Base-by-base conservation (phyloP, 2,113 vertebrate genomes). In the Gobiocypris rarus region DNA sequence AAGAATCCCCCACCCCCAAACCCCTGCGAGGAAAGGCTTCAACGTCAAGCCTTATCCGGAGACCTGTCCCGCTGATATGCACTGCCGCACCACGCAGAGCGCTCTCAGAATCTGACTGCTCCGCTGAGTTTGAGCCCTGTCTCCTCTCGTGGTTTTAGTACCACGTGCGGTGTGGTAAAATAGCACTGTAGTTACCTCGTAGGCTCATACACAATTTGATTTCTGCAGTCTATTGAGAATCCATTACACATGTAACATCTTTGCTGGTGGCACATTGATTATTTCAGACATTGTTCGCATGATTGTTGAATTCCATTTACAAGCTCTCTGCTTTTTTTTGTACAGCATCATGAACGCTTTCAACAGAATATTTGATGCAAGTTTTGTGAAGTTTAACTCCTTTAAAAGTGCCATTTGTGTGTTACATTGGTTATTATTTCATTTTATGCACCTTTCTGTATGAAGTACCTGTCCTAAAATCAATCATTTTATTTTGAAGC, bases 31-130 rank as follows among this genome's bases (percentile, higher is more conserved):
- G 52, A 56, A 77, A 71, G 28, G 59, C 76, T 82, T 24, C 75
- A 84, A 86, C 45, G 63, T 84, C 84, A 86, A 58, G 50, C 41
- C 80, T 69, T 65, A 86, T 84, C 74, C 59, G 9, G 43, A 82
- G 76, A 43, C 43, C 41, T 67, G 22, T 71, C 82, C 34, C 34
- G 15, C 61, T 87, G 78, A 82, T 85, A 26, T 75, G 41, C 38
- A 48, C 58, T 67, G 61, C 63, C 73, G 82, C 82, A 74, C 77
- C 78, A 75, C 59, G 28, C 70, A 52, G 50, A 70, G 70, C 41
- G 13, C 75, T 70, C 48, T 67, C 81, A 54, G 24, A 69, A 38
- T 70, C 70, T 59, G 81, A 80, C 81, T 61, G 26, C 61, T 14
- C 41, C 34, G 26, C 63, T 67, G 31, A 58, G 28, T 85, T 83